Conservation (phyloP, 2,797 vertebrate genomes). For the Anas bernieri region DNA sequence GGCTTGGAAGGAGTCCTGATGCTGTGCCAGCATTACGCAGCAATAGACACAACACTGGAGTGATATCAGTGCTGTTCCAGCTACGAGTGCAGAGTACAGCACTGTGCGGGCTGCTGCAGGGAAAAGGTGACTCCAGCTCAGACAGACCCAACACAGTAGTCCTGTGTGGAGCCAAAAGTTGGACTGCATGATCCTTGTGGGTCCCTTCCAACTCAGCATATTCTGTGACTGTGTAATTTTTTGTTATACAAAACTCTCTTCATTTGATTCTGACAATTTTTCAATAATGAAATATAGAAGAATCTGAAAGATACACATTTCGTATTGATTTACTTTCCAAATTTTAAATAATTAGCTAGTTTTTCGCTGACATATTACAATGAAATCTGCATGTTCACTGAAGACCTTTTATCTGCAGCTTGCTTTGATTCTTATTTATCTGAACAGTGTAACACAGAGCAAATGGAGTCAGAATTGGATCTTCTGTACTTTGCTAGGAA, state of each 20-base stretch:
- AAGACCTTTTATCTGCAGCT: not conserved
- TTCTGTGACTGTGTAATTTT: not conserved
- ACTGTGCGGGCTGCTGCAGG: no score
- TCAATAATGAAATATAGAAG: not conserved
- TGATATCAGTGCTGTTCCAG: no score
- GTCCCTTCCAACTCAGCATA: not conserved
- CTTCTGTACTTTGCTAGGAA: not conserved
- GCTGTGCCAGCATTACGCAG: no score
- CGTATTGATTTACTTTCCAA: not conserved
- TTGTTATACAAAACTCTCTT: not conserved
- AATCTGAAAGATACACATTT: not conserved
- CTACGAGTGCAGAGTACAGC: no score
- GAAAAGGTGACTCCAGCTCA: no score
- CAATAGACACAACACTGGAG: no score
- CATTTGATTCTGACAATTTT: not conserved
- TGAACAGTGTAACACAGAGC: not conserved
- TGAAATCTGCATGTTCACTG: not conserved
- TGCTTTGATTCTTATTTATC: not conserved
- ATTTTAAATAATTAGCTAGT: not conserved
- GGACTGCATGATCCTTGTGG: not conserved
- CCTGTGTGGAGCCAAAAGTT: no score
- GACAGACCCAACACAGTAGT: not conserved
- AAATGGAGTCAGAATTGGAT: not conserved
- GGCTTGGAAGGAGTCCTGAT: no score
- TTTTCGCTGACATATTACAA: not conserved